Percentiles rank a stretch among this genome's conserved stretches.
Conservation (phyloP, 2,888 invertebrate genomes). For the Scrobipalpa atriplicella region DNA sequence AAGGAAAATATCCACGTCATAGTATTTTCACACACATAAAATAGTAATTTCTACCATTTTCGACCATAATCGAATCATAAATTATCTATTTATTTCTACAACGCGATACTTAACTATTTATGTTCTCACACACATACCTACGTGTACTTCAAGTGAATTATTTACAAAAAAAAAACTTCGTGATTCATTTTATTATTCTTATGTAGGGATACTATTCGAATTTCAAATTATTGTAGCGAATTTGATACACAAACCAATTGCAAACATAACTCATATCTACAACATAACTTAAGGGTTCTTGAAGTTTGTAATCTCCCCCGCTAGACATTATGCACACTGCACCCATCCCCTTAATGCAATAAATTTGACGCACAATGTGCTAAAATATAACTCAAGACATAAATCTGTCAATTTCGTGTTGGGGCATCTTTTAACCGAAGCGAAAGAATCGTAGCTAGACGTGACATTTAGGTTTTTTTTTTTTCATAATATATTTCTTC, state of each 20-base stretch:
- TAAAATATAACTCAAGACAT: constrained; percentile 35
- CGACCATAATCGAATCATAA: too few relatives aligned
- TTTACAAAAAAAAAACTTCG: too few relatives aligned
- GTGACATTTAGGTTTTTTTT: constrained; percentile 14
- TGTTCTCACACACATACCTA: too few relatives aligned
- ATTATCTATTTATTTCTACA: too few relatives aligned
- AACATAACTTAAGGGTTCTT: constrained; percentile 1
- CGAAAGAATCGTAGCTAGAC: neutral
- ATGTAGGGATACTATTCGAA: too few relatives aligned
- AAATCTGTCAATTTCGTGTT: constrained; percentile 38
- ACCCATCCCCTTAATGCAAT: constrained; percentile 29
- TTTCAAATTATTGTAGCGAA: neutral
- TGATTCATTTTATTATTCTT: too few relatives aligned
- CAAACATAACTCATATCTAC: neutral
- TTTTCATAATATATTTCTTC: constrained; percentile 7
- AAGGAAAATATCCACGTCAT: too few relatives aligned
- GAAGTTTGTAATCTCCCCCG: constrained; percentile 30
- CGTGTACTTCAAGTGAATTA: too few relatives aligned
- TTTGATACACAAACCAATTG: neutral
- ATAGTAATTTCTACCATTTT: too few relatives aligned
- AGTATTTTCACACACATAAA: too few relatives aligned
- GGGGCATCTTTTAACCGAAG: constrained; percentile 30
- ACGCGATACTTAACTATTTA: too few relatives aligned
- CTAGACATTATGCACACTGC: constrained; percentile 30
- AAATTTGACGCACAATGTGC: constrained; percentile 36